A percentile compares a stretch with the other conserved stretches of the same genome.
Evolutionary conservation across 30 jellyfish, hydroid and myxozoan genomes (phyloP).

Genomic region (Pelagia noctiluca): DNA sequence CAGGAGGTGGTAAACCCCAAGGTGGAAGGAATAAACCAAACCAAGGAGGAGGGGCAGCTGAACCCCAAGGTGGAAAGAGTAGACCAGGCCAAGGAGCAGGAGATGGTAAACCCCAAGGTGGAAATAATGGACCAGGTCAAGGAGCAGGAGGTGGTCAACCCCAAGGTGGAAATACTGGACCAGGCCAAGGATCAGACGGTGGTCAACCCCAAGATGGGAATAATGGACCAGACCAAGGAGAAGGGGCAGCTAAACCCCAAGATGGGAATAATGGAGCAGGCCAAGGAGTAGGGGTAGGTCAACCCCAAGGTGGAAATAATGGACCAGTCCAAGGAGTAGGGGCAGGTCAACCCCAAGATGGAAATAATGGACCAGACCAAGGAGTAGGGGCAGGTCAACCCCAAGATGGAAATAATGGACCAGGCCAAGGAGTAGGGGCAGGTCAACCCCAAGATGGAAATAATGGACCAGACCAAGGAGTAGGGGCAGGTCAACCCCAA

Average conservation of each 20-base stretch:
- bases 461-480: background rate
- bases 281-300: background rate
- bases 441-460: background rate
- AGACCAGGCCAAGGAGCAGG: too few relatives aligned
- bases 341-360: background rate
- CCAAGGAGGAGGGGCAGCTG: too few relatives aligned
- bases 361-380: background rate
- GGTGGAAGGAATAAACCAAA: too few relatives aligned
- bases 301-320: background rate
- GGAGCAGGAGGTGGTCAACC: background rate
- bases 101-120: too few relatives aligned
- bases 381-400: background rate
- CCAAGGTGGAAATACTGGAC: background rate
- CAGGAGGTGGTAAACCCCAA: too few relatives aligned
- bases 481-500: background rate
- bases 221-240: background rate
- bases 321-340: background rate
- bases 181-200: background rate
- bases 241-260: background rate
- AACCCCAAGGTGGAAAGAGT: too few relatives aligned
- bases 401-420: background rate
- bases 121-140: too few relatives aligned
- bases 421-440: conserved; percentile 4
- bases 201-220: background rate
- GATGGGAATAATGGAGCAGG: background rate